Base-by-base conservation (phyloP, 2,113 vertebrate species). In the Alexandromys fortis region DNA sequence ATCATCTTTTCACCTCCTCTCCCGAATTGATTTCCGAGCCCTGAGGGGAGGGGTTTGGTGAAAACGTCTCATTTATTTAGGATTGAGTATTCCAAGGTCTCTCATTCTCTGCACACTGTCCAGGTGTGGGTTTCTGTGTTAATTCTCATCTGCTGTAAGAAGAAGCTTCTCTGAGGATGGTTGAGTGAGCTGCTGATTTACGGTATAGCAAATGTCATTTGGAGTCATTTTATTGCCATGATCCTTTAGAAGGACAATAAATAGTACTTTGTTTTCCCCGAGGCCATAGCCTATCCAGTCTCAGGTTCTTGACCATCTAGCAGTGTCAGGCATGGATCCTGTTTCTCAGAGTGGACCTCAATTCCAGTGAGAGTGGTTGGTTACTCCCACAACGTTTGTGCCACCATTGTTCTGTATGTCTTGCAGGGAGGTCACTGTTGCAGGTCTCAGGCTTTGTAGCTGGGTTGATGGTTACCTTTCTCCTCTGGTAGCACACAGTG, bases 381-480 rank as follows among this genome's bases (percentile, higher is more conserved):
- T 68, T 33, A 33, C 65, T 14, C 28, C 65, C 65, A 72, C 17
- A 72, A n/a, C 2, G 68, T 72, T n/a, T n/a, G 33, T 19, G 7
- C 14, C 33, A 72, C 7, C 5, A 19, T 19, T 8, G 1, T 16
- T 8, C 33, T 7, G 16, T 35, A n/a, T 19, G 5, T 12, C 12
- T 68, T 68, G 65, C 3, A 68, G 65, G 1, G 30, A 68, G 65
- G 30, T 68, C 65, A 19, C 35, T 72, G 33, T 72, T n/a, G 33
- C 16, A 9, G 35, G 68, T 70, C 68, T n/a, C 33, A 19, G 14
- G 33, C 3, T 19, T 72, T 72, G 35, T n/a, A 72, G 68, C 35
- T 72, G 17, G 16, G 35, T 19, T 72, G 35, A n/a, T n/a, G 68
- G 7, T n/a, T 72, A 72, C 68, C 16, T n/a, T n/a, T 72, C 68